These are phyloP conservation scores for Aporophyla nigra DNA, from an alignment of 2,888 invertebrate genomes.

Conservation along the genomic window DNA sequence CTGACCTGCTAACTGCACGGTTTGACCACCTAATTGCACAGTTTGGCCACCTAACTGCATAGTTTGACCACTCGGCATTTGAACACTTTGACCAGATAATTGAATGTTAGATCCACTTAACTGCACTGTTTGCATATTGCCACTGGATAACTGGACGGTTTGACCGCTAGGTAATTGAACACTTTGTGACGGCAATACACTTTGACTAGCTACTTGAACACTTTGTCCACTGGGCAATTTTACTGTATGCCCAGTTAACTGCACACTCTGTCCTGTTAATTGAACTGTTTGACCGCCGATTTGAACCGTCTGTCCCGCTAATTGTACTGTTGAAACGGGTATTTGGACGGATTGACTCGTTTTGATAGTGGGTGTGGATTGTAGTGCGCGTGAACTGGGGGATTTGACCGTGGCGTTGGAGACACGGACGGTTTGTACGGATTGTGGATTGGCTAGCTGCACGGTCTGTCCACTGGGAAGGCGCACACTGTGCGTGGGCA, in stretches of 20 bases:
- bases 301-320: conserved; percentile 83
- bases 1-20: conserved; percentile 76
- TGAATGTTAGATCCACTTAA: conserved; percentile 72
- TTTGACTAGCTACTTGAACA: conserved; percentile 83
- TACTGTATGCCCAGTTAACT: conserved; percentile 87
- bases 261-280: conserved; percentile 84
- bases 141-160: conserved; percentile 82
- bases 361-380: conserved; percentile 74
- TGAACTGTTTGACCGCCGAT: conserved; percentile 86
- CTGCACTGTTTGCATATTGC: conserved; percentile 76
- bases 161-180: conserved; percentile 82
- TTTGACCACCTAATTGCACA: conserved; percentile 72
- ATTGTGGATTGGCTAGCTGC: conserved; percentile 81
- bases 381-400: conserved; percentile 73
- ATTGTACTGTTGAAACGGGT: conserved; percentile 83
- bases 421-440: conserved; percentile 78
- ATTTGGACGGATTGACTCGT: conserved; percentile 79
- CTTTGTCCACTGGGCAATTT: conserved; percentile 85
- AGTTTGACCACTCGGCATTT: conserved; percentile 70
- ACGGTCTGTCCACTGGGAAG: conserved; percentile 86
- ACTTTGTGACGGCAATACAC: conserved; percentile 79
- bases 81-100: conserved; percentile 74
- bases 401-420: conserved; percentile 73
- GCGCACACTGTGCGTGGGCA: conserved; percentile 84
- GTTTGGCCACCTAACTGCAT: conserved; percentile 75